phyloP scores from a whole-genome alignment of 2,113 vertebrate genomes.

The Chlorodrepanis virens region DNA sequence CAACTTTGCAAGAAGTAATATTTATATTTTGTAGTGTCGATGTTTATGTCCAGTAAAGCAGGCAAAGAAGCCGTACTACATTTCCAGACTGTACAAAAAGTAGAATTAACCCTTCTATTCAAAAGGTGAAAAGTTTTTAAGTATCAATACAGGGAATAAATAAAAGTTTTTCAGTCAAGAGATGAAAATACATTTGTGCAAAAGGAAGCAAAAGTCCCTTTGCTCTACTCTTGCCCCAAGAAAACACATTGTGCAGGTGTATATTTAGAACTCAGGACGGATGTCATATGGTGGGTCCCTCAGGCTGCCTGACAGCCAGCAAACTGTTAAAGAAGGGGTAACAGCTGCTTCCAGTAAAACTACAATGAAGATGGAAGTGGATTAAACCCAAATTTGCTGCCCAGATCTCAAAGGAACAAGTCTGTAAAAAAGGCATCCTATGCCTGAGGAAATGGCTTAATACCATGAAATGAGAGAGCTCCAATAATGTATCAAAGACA shows the following conservation, averaged over 20 bases:
- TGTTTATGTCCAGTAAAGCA: background rate
- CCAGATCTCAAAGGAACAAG: conserved; percentile 26
- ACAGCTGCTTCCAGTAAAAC: conserved; percentile 42
- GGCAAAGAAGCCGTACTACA: background rate
- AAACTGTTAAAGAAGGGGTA: conserved; percentile 18
- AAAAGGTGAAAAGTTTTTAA: background rate
- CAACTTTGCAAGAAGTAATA: background rate
- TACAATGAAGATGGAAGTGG: background rate
- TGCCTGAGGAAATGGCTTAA: conserved; percentile 42
- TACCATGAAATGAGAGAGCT: background rate
- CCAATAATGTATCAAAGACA: conserved; percentile 16
- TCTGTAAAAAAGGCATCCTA: conserved; percentile 5
- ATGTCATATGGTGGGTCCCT: conserved; percentile 32
- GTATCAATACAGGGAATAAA: background rate
- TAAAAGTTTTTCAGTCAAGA: background rate
- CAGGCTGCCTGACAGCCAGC: background rate
- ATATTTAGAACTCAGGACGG: conserved; percentile 4
- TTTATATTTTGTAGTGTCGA: background rate
- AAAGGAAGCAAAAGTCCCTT: conserved; percentile 19
- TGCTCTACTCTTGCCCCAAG: background rate
- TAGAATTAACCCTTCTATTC: background rate
- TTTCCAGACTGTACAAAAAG: background rate
- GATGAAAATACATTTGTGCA: background rate
- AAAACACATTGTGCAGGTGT: conserved; percentile 24
- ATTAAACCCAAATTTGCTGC: conserved; percentile 40